Evolutionary conservation across 2,888 invertebrate species (phyloP).

Genomic region (Mylabris sibirica): DNA sequence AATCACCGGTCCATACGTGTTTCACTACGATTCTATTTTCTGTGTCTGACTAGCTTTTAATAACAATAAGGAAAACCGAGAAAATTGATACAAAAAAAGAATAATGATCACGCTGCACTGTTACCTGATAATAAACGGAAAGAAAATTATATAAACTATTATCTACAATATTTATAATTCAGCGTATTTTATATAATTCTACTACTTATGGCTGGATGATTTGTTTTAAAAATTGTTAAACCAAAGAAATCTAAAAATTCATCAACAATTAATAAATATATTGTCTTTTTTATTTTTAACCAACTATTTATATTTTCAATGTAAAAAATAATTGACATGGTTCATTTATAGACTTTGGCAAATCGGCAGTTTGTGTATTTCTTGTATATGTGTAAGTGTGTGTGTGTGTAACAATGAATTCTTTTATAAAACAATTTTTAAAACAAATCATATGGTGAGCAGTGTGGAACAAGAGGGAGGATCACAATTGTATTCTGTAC

Average conservation of each 20-base stretch:
- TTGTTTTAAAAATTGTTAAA: constrained; percentile 1
- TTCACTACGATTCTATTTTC: background rate
- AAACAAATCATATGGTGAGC: constrained; percentile 32
- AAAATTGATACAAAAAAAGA: background rate
- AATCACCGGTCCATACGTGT: background rate
- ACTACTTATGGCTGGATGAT: constrained; percentile 3
- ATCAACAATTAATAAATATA: constrained; percentile 8
- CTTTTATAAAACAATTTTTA: constrained; percentile 23
- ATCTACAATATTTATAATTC: constrained; percentile 25
- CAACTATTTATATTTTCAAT: constrained; percentile 29
- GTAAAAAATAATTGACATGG: constrained; percentile 36
- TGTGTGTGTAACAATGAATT: background rate
- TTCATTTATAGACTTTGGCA: constrained; percentile 36
- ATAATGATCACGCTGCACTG: constrained; percentile 1
- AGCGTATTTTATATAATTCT: background rate
- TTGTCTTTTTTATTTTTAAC: background rate
- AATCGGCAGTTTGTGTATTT: constrained; percentile 34
- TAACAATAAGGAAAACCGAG: background rate
- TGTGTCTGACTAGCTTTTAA: background rate
- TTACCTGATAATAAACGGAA: background rate
- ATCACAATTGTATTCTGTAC: constrained; percentile 42
- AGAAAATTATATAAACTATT: constrained; percentile 12
- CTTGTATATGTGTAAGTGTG: background rate
- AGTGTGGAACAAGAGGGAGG: constrained; percentile 28
- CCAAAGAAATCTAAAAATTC: constrained; percentile 24